Evolutionary conservation across 2,113 vertebrate species (phyloP).

Genomic region (Sceloporus tristichus): DNA sequence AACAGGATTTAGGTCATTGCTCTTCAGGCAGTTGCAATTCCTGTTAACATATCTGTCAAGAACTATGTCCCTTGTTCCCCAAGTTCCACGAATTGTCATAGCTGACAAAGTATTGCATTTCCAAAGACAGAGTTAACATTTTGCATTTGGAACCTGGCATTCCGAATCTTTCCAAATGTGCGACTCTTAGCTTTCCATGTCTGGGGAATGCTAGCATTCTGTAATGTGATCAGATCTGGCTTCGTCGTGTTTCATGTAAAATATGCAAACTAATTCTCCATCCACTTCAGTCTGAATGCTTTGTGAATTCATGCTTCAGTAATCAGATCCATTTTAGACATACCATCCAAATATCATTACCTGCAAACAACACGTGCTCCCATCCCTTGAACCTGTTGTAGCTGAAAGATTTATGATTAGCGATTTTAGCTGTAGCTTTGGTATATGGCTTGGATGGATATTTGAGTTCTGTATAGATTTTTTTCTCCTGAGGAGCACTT

Average conservation of each 20-base stretch:
- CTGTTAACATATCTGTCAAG: background rate
- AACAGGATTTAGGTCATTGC: background rate
- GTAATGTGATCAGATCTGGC: conserved; percentile 34
- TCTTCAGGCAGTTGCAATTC: background rate
- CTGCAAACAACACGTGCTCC: conserved; percentile 47
- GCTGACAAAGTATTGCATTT: conserved; percentile 26
- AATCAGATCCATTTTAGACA: conserved; percentile 57
- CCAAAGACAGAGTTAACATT: background rate
- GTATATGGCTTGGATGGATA: conserved; percentile 32
- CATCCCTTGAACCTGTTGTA: conserved; percentile 50
- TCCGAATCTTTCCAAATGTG: background rate
- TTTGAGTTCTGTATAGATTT: conserved; percentile 55
- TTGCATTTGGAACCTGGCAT: background rate
- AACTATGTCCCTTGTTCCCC: background rate
- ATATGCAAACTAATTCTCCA: conserved; percentile 59
- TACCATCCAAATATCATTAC: conserved; percentile 55
- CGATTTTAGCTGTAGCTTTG: conserved; percentile 44
- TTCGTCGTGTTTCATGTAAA: conserved; percentile 56
- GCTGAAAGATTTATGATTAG: conserved; percentile 69
- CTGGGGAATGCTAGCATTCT: conserved; percentile 22
- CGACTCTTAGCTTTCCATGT: conserved; percentile 23
- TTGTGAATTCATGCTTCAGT: conserved; percentile 53
- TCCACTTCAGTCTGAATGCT: conserved; percentile 52
- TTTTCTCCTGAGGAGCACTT: conserved; percentile 49
- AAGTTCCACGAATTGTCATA: conserved; percentile 26